A percentile compares a stretch with the other conserved stretches of the same genome.
Conservation (phyloP, 2,797 vertebrate genomes). For the Hemibagrus guttatus region DNA sequence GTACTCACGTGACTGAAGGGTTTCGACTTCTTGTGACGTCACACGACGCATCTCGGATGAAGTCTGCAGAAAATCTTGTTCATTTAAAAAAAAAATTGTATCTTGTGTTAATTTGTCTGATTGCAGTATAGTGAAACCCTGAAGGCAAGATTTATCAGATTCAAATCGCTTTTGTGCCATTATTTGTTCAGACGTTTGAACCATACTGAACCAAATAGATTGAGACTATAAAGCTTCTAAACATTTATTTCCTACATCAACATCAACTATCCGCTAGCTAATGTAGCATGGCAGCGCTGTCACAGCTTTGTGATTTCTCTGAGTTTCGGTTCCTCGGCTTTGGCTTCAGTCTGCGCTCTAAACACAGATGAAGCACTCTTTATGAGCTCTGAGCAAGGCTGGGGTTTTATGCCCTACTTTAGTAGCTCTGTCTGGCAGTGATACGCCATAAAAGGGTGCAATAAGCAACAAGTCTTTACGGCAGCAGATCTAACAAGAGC, state of each 20-base stretch:
- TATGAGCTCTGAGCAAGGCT: not conserved
- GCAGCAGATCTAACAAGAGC: slow-evolving; percentile 26
- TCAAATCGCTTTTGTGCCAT: too few species aligned
- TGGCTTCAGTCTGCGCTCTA: not conserved
- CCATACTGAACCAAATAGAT: too few species aligned
- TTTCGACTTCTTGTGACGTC: too few species aligned
- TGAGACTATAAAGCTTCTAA: not conserved
- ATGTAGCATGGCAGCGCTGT: not conserved
- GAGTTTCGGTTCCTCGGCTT: not conserved
- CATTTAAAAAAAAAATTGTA: too few species aligned
- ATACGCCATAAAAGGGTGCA: not conserved
- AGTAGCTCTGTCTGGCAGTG: not conserved
- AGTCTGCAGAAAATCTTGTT: too few species aligned
- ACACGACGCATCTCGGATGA: too few species aligned
- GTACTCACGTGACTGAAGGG: too few species aligned
- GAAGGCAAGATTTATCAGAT: too few species aligned
- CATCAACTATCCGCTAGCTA: not conserved
- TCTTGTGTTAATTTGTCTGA: too few species aligned
- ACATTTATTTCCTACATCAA: not conserved
- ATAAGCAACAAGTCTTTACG: slow-evolving; percentile 18
- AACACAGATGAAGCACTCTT: not conserved
- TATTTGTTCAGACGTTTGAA: too few species aligned
- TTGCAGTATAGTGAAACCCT: too few species aligned
- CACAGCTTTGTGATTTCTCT: not conserved
- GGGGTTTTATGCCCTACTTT: slow-evolving; percentile 9